Evolutionary conservation across 2,797 vertebrate species (phyloP), one percentile per base, ranked within the genome.

Genomic region (Momotus momota): DNA sequence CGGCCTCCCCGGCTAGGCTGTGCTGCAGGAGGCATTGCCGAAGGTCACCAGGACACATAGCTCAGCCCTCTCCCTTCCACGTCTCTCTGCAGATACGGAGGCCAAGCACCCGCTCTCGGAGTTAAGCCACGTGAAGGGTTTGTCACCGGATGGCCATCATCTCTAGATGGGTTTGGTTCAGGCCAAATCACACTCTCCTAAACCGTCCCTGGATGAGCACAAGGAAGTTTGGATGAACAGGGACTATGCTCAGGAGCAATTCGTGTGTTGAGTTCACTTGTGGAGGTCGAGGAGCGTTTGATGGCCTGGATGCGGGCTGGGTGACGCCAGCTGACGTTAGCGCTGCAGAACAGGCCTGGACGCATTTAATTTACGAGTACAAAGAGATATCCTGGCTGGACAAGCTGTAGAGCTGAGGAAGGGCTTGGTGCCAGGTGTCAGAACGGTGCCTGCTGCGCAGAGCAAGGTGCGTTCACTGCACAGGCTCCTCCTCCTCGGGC

Each of bases 401-500:
- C 6, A 14, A 45, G 48, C 27, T 5, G 23, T 14, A 20, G 62
- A 40, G 78, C 67, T 54, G 33, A 7, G 15, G n/a, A 33, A 54
- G 48, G 27, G 57, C 52, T 33, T 8, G 8, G 60, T 58, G 75
- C 71, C 72, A 23, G 43, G 18, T 1, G 10, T 13, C 38, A 64
- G 65, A 45, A 33, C 1, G 20, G 29, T 12, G 40, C 54, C 55
- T 14, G n/a, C 23, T 29, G 29, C 61, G 10, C 2, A 7, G 65
- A 73, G 29, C 48, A 26, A 40, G 40, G 62, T 46, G 72, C 12
- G 14, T 25, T n/a, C 16, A 1, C 41, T 33, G 78, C 65, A 9
- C 3, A 5, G 65, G 20, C 38, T 57, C 16, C 38, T 51, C 43
- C 1, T n/a, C n/a, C n/a, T n/a, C 0, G 3, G 41, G 52, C 38